Evolutionary conservation across 2,888 invertebrate species (phyloP).

Genomic region (Erebia aethiops): DNA sequence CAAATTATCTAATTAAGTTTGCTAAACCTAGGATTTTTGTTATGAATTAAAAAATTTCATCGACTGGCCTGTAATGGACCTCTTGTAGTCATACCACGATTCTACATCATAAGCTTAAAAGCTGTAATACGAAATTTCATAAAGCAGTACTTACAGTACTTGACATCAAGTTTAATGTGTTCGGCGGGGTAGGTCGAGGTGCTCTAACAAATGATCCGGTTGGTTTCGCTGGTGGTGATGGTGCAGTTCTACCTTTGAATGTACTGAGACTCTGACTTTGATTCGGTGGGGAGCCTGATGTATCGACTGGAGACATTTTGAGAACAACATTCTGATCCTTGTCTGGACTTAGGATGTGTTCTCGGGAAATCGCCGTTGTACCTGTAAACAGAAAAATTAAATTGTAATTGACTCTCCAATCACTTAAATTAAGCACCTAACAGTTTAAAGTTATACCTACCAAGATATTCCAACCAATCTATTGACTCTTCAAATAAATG

Average conservation of each 20-base stretch:
- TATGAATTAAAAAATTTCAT: neutral
- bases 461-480: no score
- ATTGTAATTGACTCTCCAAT: no score
- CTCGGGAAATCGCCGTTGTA: conserved; percentile 69
- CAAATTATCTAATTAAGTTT: no score
- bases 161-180: conserved; percentile 89
- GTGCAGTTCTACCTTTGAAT: conserved; percentile 85
- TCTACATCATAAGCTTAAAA: conserved; percentile 13
- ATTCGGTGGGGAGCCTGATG: conserved; percentile 76
- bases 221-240: conserved; percentile 79
- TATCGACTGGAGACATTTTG: conserved; percentile 88
- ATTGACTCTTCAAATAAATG: neutral
- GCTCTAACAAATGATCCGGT: conserved; percentile 81
- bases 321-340: conserved; percentile 87
- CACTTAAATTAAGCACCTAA: no score
- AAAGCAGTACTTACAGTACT: conserved; percentile 73
- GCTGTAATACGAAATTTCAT: conserved; percentile 27
- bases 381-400: conserved; percentile 48
- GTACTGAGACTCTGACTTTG: conserved; percentile 84
- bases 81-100: conserved; percentile 7
- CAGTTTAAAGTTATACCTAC: no score
- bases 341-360: conserved; percentile 67
- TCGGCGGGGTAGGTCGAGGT: conserved; percentile 91
- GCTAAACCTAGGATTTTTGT: neutral
- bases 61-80: neutral